Percentiles rank a stretch among this genome's conserved stretches.
These are phyloP conservation scores for Eudemis profundana DNA, from an alignment of 2,888 invertebrate species.

Conservation along the genomic window DNA sequence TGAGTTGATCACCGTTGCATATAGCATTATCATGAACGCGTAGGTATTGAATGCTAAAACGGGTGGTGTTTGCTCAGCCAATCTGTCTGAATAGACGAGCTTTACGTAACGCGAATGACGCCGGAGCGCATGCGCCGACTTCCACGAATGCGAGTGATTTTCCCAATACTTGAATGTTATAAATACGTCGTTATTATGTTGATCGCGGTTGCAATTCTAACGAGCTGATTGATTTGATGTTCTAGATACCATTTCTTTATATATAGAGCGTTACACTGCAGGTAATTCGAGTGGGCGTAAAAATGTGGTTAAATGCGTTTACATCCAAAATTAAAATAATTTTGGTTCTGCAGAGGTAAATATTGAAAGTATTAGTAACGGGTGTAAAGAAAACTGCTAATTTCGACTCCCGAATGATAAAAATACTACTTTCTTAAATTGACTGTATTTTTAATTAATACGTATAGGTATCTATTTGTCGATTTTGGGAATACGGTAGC, in stretches of 20 bases:
- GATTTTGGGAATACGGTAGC: too few species aligned
- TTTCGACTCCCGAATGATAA: too few species aligned
- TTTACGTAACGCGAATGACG: constrained; percentile 38
- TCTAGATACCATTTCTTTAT: constrained; percentile 23
- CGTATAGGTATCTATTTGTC: too few species aligned
- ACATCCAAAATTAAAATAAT: too few species aligned
- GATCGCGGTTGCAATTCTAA: constrained; percentile 19
- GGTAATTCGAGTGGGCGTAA: not conserved
- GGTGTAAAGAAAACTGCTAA: too few species aligned
- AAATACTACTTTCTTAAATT: too few species aligned
- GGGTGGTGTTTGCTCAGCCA: constrained; percentile 37
- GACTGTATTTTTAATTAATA: too few species aligned
- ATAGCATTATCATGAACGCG: constrained; percentile 13
- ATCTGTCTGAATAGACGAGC: constrained; percentile 39
- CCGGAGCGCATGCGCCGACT: constrained; percentile 40
- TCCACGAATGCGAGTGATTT: constrained; percentile 56
- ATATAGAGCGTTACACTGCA: constrained; percentile 8
- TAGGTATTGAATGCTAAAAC: constrained; percentile 29
- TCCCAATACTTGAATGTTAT: constrained; percentile 52
- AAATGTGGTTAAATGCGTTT: too few species aligned
- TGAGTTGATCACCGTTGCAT: constrained; percentile 25
- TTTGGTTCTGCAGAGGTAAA: too few species aligned
- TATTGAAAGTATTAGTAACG: too few species aligned
- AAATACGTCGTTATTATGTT: constrained; percentile 33
- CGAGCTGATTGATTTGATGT: constrained; percentile 26